Percentiles rank a stretch among this genome's conserved stretches.
These are phyloP conservation scores for Contarinia nasturtii DNA, from an alignment of 1,140 invertebrate species.

Conservation along the genomic window DNA sequence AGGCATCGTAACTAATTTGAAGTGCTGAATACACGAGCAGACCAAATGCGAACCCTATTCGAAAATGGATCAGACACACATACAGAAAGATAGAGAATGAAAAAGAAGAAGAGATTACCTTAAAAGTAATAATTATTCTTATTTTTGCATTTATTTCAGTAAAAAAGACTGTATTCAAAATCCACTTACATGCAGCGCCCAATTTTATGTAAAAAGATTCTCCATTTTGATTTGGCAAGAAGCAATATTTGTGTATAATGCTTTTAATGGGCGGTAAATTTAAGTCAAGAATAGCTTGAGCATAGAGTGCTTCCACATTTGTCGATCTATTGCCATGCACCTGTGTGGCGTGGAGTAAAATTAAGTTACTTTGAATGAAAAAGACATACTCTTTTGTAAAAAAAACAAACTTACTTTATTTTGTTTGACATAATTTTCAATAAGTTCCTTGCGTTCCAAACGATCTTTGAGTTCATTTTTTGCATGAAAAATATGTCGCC, in stretches of 20 bases:
- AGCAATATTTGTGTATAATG: conserved; percentile 3
- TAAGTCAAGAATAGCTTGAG: not conserved
- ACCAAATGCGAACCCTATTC: conserved; percentile 3
- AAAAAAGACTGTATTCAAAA: not conserved
- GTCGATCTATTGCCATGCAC: too few relatives aligned
- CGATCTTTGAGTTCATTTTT: not conserved
- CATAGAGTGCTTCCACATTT: not conserved
- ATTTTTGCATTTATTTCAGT: not conserved
- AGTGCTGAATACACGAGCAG: conserved; percentile 1
- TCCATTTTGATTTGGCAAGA: conserved; percentile 2
- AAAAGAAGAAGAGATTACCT: not conserved
- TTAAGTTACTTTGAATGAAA: too few relatives aligned
- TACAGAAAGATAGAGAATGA: not conserved
- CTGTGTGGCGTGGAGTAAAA: too few relatives aligned
- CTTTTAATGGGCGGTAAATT: not conserved
- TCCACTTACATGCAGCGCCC: conserved; percentile 1
- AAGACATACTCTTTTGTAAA: too few relatives aligned
- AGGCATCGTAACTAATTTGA: not conserved
- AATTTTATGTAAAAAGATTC: conserved; percentile 4
- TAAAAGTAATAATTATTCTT: not conserved
- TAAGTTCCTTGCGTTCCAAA: not conserved
- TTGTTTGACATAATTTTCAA: too few relatives aligned
- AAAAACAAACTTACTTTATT: too few relatives aligned
- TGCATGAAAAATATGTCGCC: not conserved
- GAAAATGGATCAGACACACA: not conserved